Evolutionary conservation across 2,113 vertebrate genomes (phyloP).

Genomic region (Tachysurus fulvidraco): DNA sequence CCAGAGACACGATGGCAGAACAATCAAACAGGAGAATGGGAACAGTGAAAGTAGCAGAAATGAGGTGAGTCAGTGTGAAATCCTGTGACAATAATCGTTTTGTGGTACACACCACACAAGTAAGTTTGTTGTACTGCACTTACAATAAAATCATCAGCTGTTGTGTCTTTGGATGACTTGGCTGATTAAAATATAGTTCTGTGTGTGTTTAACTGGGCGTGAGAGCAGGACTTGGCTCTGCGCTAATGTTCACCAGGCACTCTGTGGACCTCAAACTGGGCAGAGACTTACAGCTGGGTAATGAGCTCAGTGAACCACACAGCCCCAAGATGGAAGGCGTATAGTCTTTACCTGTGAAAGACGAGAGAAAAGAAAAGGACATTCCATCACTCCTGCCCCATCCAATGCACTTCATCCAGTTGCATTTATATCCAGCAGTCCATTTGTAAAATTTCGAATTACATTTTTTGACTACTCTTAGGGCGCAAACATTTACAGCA

Average conservation of each 20-base stretch:
- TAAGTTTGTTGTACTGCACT: background rate
- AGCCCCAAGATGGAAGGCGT: conserved; percentile 95
- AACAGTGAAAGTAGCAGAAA: background rate
- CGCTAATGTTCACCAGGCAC: conserved; percentile 96
- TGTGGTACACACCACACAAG: background rate
- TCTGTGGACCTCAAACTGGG: conserved; percentile 95
- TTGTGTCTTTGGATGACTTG: conserved; percentile 47
- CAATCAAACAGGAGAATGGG: background rate
- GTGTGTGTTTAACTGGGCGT: conserved; percentile 84
- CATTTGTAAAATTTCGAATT: background rate
- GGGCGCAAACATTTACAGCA: no score
- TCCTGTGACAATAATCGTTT: background rate
- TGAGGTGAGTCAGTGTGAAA: background rate
- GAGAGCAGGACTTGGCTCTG: conserved; percentile 87
- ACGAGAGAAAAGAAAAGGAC: background rate
- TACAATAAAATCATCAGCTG: background rate
- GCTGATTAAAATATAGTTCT: conserved; percentile 24
- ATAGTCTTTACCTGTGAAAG: conserved; percentile 84
- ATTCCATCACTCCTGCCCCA: background rate
- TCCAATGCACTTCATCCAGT: background rate
- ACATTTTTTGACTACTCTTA: background rate
- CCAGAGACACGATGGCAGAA: conserved; percentile 21
- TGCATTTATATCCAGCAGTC: background rate
- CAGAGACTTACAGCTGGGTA: conserved; percentile 94
- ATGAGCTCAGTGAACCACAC: conserved; percentile 90